Base-by-base conservation (phyloP, 2,888 invertebrate genomes). In the Dendrolimus pini region DNA sequence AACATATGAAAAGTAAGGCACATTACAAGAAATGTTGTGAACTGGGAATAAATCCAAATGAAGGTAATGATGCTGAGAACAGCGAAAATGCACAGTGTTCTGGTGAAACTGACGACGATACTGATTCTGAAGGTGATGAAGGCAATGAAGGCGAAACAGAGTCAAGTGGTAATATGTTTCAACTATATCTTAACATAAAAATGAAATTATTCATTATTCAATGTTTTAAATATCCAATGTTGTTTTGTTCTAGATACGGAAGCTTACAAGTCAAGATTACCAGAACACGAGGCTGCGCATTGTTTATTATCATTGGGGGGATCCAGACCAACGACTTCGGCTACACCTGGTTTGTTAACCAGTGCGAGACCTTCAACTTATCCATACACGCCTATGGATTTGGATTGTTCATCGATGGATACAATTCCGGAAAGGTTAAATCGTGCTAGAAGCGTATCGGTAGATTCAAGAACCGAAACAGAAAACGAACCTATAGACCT, bases 1-100 rank as follows among this genome's bases (percentile, higher is more conserved):
- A 99, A 83, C 99, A 99, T 83, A 97, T 99, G 96, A 98, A 98
- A 82, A 98, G 99, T 59, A 99, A 99, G 89, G 96, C 98, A 1
- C 99, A 99, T 83, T 97, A 96, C 74, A 98, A 98, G 83, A 97
- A 97, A 78, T 98, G 98, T 83, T 92, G 95, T 41, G 96, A 97
- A 74, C 92, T 95, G 68, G 97, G 95, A 62, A 95, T 96, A 65
- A 93, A 93, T 74, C 96, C 96, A 0, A 94, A 94, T 55, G 95
- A 95, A 67, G 94, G 93, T 3, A 92, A 92, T 65, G 94, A 93
- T 41, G 89, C 85, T 58, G 92, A 93, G 9, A 92, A 92, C 60
- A 92, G 91, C 10, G 93, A 93, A 62, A 70, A 85, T 81, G 66
- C 87, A 64, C 78, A 90, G 71, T 75, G 92, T 67, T 92, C 92